Conservation (phyloP, 2,888 invertebrate species). For the Tinea pellionella region DNA sequence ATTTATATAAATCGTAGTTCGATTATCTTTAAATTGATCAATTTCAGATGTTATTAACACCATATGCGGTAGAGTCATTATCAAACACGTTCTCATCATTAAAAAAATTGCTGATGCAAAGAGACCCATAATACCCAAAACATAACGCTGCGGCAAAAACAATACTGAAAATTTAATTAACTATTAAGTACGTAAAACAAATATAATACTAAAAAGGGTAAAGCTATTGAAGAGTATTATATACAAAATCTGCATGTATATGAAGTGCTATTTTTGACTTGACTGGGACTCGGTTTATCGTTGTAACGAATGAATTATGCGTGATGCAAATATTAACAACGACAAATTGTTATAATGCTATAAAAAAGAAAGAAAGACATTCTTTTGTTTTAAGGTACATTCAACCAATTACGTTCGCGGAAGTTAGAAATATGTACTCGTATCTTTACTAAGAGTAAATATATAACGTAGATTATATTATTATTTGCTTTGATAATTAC, state of each 20-base stretch:
- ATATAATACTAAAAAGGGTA: not conserved
- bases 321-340: too few relatives aligned
- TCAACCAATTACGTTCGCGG: not conserved
- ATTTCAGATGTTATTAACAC: slow-evolving; percentile 47
- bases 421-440: too few relatives aligned
- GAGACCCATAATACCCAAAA: slow-evolving; percentile 76
- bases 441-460: too few relatives aligned
- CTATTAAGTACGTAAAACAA: not conserved
- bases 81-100: slow-evolving; percentile 78
- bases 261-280: too few relatives aligned
- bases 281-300: too few relatives aligned
- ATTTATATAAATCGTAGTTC: too few relatives aligned
- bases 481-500: not conserved
- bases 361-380: too few relatives aligned
- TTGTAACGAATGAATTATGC: too few relatives aligned
- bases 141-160: slow-evolving; percentile 75
- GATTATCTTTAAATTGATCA: slow-evolving; percentile 52
- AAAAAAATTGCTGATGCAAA: slow-evolving; percentile 77
- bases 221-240: not conserved
- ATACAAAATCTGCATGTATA: not conserved
- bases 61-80: slow-evolving; percentile 79
- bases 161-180: slow-evolving; percentile 49
- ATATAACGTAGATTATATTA: too few relatives aligned
- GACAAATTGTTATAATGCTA: too few relatives aligned
- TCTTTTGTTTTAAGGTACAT: too few relatives aligned